Conservation (phyloP, 1,140 invertebrate genomes). For the Hylyphantes graminicola region DNA sequence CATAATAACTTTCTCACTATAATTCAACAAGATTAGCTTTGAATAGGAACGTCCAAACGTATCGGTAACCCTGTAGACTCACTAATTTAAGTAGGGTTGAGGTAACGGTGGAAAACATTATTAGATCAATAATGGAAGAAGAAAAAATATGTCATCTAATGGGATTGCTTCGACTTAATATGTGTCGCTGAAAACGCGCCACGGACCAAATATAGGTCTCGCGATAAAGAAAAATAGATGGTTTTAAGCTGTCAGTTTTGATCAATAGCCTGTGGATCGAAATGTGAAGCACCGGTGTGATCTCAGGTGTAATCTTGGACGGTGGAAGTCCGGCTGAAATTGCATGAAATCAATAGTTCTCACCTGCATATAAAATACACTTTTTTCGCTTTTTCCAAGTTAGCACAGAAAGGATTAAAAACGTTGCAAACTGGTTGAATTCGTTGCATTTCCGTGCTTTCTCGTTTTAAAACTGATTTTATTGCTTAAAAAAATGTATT, state of each 20-base stretch:
- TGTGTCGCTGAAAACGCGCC: neutral
- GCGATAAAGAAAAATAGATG: neutral
- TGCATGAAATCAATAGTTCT: too few species aligned
- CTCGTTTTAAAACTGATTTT: too few species aligned
- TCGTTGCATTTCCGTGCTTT: too few species aligned
- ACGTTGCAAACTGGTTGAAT: too few species aligned
- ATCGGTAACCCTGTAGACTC: neutral
- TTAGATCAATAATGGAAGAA: neutral
- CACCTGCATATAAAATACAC: too few species aligned
- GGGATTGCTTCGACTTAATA: slow-evolving; percentile 12
- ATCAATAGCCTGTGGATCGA: neutral
- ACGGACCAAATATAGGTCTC: slow-evolving; percentile 1
- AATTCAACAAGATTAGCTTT: too few species aligned
- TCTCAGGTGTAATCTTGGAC: neutral
- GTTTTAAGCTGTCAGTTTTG: slow-evolving; percentile 23
- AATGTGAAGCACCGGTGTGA: neutral
- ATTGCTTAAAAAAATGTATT: too few species aligned
- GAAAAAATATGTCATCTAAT: slow-evolving; percentile 2
- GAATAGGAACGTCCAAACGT: neutral
- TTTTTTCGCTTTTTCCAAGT: too few species aligned
- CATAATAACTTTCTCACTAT: too few species aligned
- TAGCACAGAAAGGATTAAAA: too few species aligned
- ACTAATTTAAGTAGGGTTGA: neutral
- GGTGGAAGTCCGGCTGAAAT: too few species aligned
- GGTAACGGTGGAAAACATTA: slow-evolving; percentile 4